Percentiles rank a stretch among this genome's conserved stretches.
Evolutionary conservation across 92 coral and sea anemone genomes (phyloP).

Genomic region (Porites cylindrica): DNA sequence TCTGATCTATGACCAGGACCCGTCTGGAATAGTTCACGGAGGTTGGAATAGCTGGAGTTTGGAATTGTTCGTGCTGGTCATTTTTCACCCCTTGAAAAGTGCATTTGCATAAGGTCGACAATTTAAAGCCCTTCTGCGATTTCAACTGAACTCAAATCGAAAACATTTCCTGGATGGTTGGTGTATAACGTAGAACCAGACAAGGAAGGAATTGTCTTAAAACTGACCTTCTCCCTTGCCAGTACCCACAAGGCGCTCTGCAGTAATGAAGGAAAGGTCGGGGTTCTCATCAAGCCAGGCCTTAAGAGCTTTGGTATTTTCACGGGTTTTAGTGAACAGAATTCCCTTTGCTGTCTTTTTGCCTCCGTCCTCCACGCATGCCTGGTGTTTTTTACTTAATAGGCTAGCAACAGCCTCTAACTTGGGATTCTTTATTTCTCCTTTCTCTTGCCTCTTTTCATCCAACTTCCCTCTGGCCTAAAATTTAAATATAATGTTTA

Average conservation of each 20-base stretch:
- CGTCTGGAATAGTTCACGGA: too few relatives aligned
- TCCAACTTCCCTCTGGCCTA: constrained; percentile 32
- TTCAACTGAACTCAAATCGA: too few relatives aligned
- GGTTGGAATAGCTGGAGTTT: too few relatives aligned
- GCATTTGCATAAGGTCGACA: too few relatives aligned
- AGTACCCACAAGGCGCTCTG: constrained; percentile 83
- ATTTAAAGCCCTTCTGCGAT: too few relatives aligned
- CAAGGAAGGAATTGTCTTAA: neutral
- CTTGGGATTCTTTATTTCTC: constrained; percentile 75
- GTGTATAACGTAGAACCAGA: neutral
- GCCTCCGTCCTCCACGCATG: constrained; percentile 47
- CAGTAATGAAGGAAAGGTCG: constrained; percentile 60
- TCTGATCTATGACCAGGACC: too few relatives aligned
- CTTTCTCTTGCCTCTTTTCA: constrained; percentile 16
- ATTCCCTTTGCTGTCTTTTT: constrained; percentile 70
- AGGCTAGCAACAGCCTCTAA: constrained; percentile 61
- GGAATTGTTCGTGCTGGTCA: too few relatives aligned
- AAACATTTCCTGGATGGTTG: too few relatives aligned
- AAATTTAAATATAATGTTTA: neutral
- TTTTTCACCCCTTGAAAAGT: too few relatives aligned
- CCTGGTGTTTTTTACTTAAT: constrained; percentile 50
- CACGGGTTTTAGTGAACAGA: constrained; percentile 78
- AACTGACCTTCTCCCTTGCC: constrained; percentile 82
- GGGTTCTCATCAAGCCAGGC: constrained; percentile 77
- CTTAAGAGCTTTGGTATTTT: constrained; percentile 68